Base-by-base conservation (phyloP, 2,888 invertebrate genomes). In the Drosophila hamatofila region DNA sequence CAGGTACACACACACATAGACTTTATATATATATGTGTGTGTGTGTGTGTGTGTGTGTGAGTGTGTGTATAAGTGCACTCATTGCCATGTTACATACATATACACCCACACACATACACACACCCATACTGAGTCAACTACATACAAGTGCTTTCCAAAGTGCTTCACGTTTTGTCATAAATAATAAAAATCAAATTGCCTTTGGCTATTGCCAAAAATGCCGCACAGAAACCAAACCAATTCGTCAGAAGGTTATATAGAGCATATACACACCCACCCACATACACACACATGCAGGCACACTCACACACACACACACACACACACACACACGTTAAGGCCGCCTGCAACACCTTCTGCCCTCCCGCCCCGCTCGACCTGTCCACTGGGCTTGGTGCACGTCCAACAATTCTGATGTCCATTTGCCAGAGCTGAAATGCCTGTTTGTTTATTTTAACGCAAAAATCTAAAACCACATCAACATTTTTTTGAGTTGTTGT, bases 401-500 rank as follows among this genome's bases (percentile, higher is more conserved):
- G 68, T 73, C 69, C 77, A 76, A 69, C 78, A 59, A 66, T 74
- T 76, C 71, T 75, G 89, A 89, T 85, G 89, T 85, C 87, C 89
- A 89, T 87, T 85, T 89, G 87, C 84, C 84, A 75, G 81, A 54
- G 48, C 71, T 70, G 72, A 83, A 77, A 88, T 83, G 88, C 78
- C 75, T 83, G 89, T 85, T 84, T 85, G 84, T 89, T 85, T 87
- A 77, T 74, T 85, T 73, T 77, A 79, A 81, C 73, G 70, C 79
- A 61, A 86, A 88, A 83, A 87, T 86, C 79, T 79, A 87, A 84
- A 84, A 86, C 81, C 84, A 89, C 89, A 86, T 88, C 87, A 88
- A 84, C 88, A 89, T 77, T 86, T 88, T 56, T 42, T 58, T 6
- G 35, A 6, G 27, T 27, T 27, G 6, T 48, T 48, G 11, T 48